phyloP scores from a whole-genome alignment of 2,113 vertebrate species.

The Actenoides lindsayi region DNA sequence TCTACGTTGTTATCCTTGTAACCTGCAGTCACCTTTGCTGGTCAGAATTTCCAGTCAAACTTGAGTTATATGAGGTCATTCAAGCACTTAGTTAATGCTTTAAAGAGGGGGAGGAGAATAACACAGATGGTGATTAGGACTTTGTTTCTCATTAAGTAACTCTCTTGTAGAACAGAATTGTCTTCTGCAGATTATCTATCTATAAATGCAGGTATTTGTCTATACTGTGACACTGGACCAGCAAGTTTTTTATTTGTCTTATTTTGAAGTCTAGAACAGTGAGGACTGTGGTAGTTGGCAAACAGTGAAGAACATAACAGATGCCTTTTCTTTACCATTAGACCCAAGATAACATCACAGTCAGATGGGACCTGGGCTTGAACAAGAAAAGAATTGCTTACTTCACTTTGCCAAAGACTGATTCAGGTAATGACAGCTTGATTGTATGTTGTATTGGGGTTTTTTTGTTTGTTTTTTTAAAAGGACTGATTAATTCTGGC shows the following conservation, averaged over 20 bases:
- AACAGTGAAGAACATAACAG: not conserved
- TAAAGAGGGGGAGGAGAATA: not conserved
- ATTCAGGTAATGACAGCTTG: conserved; percentile 86
- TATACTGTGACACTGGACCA: not conserved
- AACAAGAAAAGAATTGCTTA: conserved; percentile 99
- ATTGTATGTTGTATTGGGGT: not conserved
- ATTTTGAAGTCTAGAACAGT: not conserved
- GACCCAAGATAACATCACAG: conserved; percentile 99
- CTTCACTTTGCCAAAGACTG: conserved; percentile 98
- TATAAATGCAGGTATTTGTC: not conserved
- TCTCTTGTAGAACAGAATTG: not conserved
- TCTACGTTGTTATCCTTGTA: not conserved
- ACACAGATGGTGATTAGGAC: not conserved
- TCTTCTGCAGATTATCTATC: not conserved
- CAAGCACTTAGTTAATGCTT: not conserved
- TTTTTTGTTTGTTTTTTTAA: not conserved
- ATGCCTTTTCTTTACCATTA: conserved; percentile 62
- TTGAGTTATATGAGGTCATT: not conserved
- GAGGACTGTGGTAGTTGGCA: not conserved
- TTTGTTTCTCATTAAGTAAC: not conserved
- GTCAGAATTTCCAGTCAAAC: not conserved
- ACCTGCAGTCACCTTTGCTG: not conserved
- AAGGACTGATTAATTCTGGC: not conserved
- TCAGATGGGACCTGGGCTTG: conserved; percentile 98
- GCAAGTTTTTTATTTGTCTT: not conserved